Evolutionary conservation across 2,113 vertebrate species (phyloP).

Genomic region (Taxidea taxus): DNA sequence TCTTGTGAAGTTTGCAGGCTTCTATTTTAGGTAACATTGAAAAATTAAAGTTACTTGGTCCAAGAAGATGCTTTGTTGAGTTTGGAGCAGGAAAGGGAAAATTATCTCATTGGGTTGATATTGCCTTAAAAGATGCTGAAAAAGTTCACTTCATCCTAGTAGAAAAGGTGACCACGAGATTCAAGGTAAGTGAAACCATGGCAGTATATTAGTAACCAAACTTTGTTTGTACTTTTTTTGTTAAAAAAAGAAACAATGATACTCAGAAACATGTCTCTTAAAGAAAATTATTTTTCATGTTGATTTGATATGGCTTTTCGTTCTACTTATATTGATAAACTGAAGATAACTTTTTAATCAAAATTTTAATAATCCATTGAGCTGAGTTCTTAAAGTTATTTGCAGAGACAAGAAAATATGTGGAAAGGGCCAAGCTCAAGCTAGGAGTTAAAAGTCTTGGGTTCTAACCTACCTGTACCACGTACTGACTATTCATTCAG

Average conservation of each 20-base stretch:
- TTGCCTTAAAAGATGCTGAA: conserved; percentile 86
- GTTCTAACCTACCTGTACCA: not conserved
- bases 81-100: conserved; percentile 97
- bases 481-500: not conserved
- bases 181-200: conserved; percentile 86
- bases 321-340: not conserved
- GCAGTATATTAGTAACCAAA: not conserved
- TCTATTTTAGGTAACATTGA: conserved; percentile 96
- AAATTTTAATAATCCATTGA: not conserved
- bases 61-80: conserved; percentile 92
- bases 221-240: not conserved
- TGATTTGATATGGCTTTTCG: conserved; percentile 28
- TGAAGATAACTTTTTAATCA: not conserved
- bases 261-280: not conserved
- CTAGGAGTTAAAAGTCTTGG: not conserved
- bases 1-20: conserved; percentile 85
- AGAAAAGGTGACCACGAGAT: conserved; percentile 93
- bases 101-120: conserved; percentile 96
- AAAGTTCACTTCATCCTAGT: conserved; percentile 93
- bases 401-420: not conserved
- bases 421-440: not conserved
- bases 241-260: not conserved
- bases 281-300: not conserved
- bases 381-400: conserved; percentile 33
- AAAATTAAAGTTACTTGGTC: conserved; percentile 88